Conservation (phyloP, 2,888 invertebrate genomes). For the Ganaspis brasiliensis region DNA sequence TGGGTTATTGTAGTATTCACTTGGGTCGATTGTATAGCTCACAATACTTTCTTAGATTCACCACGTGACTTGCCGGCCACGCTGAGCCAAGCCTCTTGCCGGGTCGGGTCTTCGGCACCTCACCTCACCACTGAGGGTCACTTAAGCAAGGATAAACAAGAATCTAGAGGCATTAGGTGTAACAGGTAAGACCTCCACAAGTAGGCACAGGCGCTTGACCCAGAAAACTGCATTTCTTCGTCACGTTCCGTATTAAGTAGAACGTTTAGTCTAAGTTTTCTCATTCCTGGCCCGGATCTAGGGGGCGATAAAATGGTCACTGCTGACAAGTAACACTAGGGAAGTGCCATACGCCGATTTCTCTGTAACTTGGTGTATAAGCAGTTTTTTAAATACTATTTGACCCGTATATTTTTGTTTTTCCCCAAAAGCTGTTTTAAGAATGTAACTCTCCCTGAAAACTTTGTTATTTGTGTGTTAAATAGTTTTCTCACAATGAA, state of each 20-base stretch:
- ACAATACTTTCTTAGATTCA: background rate
- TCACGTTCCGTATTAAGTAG: background rate
- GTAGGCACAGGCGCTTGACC: background rate
- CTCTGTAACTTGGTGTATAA: no score
- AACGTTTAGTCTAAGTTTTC: no score
- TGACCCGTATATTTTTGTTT: no score
- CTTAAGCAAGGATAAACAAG: conserved; percentile 21
- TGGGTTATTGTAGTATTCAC: conserved; percentile 3
- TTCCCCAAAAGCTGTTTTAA: no score
- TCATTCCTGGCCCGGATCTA: no score
- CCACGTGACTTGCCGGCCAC: background rate
- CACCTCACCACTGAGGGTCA: background rate
- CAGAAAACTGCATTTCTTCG: conserved; percentile 19
- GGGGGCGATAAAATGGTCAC: no score
- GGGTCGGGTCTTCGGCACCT: conserved; percentile 4
- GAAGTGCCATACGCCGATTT: no score
- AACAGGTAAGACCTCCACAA: conserved; percentile 20
- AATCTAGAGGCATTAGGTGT: conserved; percentile 12
- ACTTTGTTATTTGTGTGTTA: no score
- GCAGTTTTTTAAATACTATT: no score
- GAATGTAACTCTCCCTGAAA: no score
- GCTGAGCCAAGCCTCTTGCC: background rate
- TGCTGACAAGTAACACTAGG: no score
- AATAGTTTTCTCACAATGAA: no score
- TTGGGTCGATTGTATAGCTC: conserved; percentile 9